Evolutionary conservation across 2,797 vertebrate genomes (phyloP), one percentile per base, ranked within the genome.

Genomic region (Morus bassanus): DNA sequence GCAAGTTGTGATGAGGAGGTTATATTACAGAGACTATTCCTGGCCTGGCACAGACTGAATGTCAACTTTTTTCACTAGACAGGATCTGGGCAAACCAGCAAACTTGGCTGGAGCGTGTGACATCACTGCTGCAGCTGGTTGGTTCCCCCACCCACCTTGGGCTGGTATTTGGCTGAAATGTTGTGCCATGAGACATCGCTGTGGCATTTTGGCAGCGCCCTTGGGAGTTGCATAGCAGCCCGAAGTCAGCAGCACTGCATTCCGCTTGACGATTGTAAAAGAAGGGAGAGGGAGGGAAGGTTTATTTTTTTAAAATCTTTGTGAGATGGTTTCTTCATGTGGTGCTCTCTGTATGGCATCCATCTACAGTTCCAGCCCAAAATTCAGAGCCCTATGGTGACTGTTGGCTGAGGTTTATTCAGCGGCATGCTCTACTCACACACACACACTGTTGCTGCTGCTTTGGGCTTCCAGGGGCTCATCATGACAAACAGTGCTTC

Each of bases 11-110:
- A 90, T 82, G 76, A 77, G 79, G 54, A 94, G 95, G 7, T 96
- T 96, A 86, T 93, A 92, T 97, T 97, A 89, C 97, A 91, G 76
- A 81, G 60, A 61, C 96, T 97, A 97, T 97, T 97, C 64, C 74
- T 93, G 91, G 67, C 64, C 70, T 97, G 95, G 93, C 91, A 95
- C 23, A 70, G 64, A 88, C 56, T 85, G 91, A 97, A 96, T 96
- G 95, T 96, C 96, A 95, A 67, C 77, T 96, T 94, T 95, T 95
- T 95, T 96, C 83, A 77, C 73, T 90, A 76, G 83, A 59, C 74
- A 92, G 85, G 83, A 93, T 91, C 56, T 74, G 60, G 76, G 30
- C 87, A 94, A 96, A 81, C 46, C 59, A 69, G 68, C 57, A 91
- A 69, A 86, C 54, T 63, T 79, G 54, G 37, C 82, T 79, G 82